A percentile compares a stretch with the other conserved stretches of the same genome.
Evolutionary conservation across 2,113 vertebrate species (phyloP).

Genomic region (Brachyistius frenatus): DNA sequence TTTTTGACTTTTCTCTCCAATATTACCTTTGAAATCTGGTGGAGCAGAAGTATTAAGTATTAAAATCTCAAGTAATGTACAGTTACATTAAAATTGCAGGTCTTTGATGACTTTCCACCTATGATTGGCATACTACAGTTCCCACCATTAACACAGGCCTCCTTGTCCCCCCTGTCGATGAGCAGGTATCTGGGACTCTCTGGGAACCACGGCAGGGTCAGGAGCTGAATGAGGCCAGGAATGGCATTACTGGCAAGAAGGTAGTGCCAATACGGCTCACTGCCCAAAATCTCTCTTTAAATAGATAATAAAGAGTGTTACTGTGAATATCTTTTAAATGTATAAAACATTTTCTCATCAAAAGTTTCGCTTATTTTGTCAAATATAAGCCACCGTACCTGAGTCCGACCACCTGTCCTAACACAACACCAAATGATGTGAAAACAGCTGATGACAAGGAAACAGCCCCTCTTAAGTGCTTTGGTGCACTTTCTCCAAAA

Average conservation of each 20-base stretch:
- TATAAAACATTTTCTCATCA: neutral
- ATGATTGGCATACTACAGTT: neutral
- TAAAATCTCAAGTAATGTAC: neutral
- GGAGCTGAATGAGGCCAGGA: conserved; percentile 90
- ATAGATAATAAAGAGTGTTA: conserved; percentile 46
- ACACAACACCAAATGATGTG: conserved; percentile 88
- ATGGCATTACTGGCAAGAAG: conserved; percentile 90
- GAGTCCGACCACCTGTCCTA: conserved; percentile 91
- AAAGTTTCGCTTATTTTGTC: neutral
- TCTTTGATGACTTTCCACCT: neutral
- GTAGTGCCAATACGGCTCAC: conserved; percentile 88
- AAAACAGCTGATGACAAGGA: conserved; percentile 90
- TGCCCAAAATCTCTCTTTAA: conserved; percentile 89
- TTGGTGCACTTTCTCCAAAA: conserved; percentile 92
- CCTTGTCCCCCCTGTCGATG: conserved; percentile 89
- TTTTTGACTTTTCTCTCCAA: too few relatives aligned
- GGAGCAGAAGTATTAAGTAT: too few relatives aligned
- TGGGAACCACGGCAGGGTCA: conserved; percentile 90
- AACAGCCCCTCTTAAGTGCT: conserved; percentile 88
- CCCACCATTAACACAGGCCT: conserved; percentile 88
- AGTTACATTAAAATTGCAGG: neutral
- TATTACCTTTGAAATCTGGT: too few relatives aligned
- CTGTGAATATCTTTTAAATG: neutral
- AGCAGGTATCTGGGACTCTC: conserved; percentile 94
- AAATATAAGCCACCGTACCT: conserved; percentile 74